These are phyloP conservation scores for Todus mexicanus DNA, from an alignment of 2,797 vertebrate genomes.

Conservation along the genomic window DNA sequence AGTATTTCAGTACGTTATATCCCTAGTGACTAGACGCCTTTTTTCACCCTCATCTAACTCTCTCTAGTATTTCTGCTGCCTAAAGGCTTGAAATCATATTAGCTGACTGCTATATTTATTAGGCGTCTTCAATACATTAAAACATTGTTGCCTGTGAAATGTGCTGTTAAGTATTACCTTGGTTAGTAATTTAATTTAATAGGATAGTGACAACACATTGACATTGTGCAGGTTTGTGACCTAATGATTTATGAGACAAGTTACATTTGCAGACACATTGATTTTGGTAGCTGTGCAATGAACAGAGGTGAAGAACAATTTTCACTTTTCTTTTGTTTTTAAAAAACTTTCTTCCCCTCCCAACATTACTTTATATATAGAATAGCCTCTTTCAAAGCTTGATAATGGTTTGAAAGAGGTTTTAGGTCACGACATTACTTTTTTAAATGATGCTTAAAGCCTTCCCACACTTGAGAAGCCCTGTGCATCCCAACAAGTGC, in stretches of 20 bases:
- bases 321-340: background rate
- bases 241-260: constrained; percentile 62
- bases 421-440: background rate
- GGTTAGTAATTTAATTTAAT: constrained; percentile 62
- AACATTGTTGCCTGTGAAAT: constrained; percentile 25
- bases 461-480: background rate
- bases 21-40: background rate
- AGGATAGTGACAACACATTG: constrained; percentile 21
- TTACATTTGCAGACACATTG: constrained; percentile 51
- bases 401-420: background rate
- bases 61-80: background rate
- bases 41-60: background rate
- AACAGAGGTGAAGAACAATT: background rate
- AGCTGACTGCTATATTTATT: constrained; percentile 18
- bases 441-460: background rate
- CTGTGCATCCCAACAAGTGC: background rate
- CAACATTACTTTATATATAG: background rate
- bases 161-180: constrained; percentile 40
- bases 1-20: background rate
- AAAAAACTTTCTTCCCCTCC: background rate
- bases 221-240: constrained; percentile 54
- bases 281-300: constrained; percentile 38
- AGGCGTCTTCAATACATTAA: constrained; percentile 20
- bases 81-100: constrained; percentile 7
- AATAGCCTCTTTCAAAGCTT: background rate